A percentile compares a stretch with the other conserved stretches of the same genome.
Evolutionary conservation across 2,797 vertebrate genomes (phyloP).

Genomic region (Salarias fasciatus): DNA sequence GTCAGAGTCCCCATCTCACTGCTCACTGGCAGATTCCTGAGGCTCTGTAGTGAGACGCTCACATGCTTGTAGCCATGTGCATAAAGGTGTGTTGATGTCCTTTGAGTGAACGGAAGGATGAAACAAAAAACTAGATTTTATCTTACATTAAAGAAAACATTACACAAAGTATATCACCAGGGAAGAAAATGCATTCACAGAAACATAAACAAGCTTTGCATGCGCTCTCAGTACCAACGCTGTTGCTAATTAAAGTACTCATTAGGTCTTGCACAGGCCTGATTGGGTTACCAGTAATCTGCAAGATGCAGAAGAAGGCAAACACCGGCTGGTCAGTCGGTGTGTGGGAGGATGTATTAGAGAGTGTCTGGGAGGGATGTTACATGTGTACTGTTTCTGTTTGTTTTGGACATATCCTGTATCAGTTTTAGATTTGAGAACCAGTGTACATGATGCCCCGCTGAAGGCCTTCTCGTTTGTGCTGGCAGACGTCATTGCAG

Average conservation of each 20-base stretch:
- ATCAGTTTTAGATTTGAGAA: not conserved
- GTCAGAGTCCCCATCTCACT: slow-evolving; percentile 52
- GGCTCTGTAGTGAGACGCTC: slow-evolving; percentile 17
- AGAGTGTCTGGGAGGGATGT: slow-evolving; percentile 1
- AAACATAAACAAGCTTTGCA: not conserved
- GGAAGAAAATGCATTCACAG: not conserved
- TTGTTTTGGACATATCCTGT: slow-evolving; percentile 5
- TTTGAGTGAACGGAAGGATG: not conserved
- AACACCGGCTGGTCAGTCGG: slow-evolving; percentile 18
- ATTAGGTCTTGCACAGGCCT: slow-evolving; percentile 35
- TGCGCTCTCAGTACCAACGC: slow-evolving; percentile 16
- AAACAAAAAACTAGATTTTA: not conserved
- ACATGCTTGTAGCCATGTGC: slow-evolving; percentile 10
- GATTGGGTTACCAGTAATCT: slow-evolving; percentile 59
- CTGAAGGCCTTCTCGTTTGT: slow-evolving; percentile 17
- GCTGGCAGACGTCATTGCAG: slow-evolving; percentile 67
- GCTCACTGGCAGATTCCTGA: slow-evolving; percentile 60
- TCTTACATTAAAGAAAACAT: not conserved
- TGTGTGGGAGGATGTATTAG: not conserved
- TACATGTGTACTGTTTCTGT: slow-evolving; percentile 13
- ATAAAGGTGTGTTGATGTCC: slow-evolving; percentile 8
- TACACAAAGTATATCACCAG: not conserved
- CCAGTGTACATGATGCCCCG: not conserved
- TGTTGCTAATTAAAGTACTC: slow-evolving; percentile 26
- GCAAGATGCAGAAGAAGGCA: slow-evolving; percentile 35